Percentiles rank a stretch among this genome's conserved stretches.
phyloP scores from a whole-genome alignment of 2,888 invertebrate genomes.

The Cryptocephalus moraei region DNA sequence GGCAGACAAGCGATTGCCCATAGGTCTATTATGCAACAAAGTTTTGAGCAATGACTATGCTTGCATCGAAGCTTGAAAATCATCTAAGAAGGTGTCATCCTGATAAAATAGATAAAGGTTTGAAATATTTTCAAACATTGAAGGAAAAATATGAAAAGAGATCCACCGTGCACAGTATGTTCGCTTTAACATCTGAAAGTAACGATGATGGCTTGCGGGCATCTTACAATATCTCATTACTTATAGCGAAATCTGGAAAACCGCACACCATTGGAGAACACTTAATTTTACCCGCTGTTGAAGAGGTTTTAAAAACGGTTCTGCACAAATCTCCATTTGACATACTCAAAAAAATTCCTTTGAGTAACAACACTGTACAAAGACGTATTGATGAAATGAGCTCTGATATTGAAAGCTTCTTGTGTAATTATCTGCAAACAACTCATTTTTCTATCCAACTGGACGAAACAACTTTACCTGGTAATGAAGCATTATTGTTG shows the following conservation, averaged over 20 bases:
- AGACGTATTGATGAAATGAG: slow-evolving; percentile 19
- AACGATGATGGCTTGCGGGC: too few relatives aligned
- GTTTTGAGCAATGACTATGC: slow-evolving; percentile 13
- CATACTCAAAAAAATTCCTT: slow-evolving; percentile 5
- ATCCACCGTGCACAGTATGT: slow-evolving; percentile 3
- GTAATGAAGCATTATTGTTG: slow-evolving; percentile 27
- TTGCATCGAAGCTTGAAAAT: slow-evolving; percentile 22
- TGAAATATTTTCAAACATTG: slow-evolving; percentile 19
- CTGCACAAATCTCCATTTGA: too few relatives aligned
- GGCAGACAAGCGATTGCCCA: too few relatives aligned
- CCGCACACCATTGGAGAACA: too few relatives aligned
- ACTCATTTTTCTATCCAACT: slow-evolving; percentile 30
- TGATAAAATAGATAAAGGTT: slow-evolving; percentile 20
- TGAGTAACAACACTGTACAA: slow-evolving; percentile 14
- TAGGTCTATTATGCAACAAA: background rate
- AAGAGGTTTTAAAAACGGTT: too few relatives aligned
- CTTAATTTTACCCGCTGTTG: too few relatives aligned
- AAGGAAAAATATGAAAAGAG: slow-evolving; percentile 17
- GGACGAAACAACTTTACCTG: slow-evolving; percentile 29
- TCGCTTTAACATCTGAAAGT: background rate
- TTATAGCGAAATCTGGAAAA: too few relatives aligned
- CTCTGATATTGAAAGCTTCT: slow-evolving; percentile 26
- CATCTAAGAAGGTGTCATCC: slow-evolving; percentile 21
- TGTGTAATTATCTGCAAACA: slow-evolving; percentile 23
- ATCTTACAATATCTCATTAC: too few relatives aligned